Evolutionary conservation across 2,113 vertebrate species (phyloP).

Genomic region (Pleuronectes platessa): DNA sequence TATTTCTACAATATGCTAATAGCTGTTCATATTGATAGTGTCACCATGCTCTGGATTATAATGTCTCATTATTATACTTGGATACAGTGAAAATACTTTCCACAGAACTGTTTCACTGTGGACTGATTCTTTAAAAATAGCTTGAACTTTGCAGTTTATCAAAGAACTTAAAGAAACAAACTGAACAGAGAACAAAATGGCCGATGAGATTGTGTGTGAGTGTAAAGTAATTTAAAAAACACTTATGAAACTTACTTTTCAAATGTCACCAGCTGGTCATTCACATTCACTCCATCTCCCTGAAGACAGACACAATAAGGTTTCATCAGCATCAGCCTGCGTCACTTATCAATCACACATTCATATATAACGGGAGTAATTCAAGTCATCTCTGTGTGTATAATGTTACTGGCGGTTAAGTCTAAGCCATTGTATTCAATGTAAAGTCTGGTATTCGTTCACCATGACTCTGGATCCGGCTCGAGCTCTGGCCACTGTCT

Average conservation of each 20-base stretch:
- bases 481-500: slow-evolving; percentile 87
- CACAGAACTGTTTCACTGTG: too few species aligned
- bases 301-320: slow-evolving; percentile 47
- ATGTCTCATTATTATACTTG: background rate
- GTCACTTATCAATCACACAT: background rate
- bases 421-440: too few species aligned
- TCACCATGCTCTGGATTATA: background rate
- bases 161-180: background rate
- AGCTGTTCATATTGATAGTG: background rate
- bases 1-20: background rate
- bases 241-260: slow-evolving; percentile 85
- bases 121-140: too few species aligned
- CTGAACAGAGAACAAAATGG: background rate
- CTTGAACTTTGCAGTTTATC: too few species aligned
- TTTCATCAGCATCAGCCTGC: background rate
- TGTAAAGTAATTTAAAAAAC: background rate
- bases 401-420: background rate
- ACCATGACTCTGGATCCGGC: slow-evolving; percentile 81
- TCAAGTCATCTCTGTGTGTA: background rate
- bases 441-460: background rate
- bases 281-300: slow-evolving; percentile 86
- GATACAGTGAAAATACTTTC: too few species aligned
- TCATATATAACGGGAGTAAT: background rate
- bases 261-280: slow-evolving; percentile 92
- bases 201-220: background rate